Conservation (phyloP, 2,888 invertebrate genomes). For the Brenthis daphne region DNA sequence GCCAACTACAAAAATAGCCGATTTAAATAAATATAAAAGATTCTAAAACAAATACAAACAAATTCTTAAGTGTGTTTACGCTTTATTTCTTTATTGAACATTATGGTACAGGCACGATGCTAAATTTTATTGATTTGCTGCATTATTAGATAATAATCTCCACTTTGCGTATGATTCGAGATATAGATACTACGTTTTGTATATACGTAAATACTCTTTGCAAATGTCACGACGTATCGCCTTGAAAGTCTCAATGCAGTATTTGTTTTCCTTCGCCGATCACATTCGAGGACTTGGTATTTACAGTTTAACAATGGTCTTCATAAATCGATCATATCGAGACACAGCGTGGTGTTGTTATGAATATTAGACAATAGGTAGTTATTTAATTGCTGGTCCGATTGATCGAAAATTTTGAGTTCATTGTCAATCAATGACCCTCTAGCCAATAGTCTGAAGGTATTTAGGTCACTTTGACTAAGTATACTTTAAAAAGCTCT, state of each 20-base stretch:
- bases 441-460: conserved; percentile 47
- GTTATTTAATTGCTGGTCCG: conserved; percentile 32
- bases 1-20: too few species aligned
- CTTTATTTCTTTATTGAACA: conserved; percentile 18
- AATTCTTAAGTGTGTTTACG: too few species aligned
- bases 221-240: conserved; percentile 47
- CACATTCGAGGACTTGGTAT: conserved; percentile 34
- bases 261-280: conserved; percentile 38
- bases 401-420: conserved; percentile 62
- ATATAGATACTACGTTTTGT: conserved; percentile 41
- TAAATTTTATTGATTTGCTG: conserved; percentile 58
- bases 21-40: too few species aligned
- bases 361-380: conserved; percentile 49
- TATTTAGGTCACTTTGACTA: conserved; percentile 59
- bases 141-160: conserved; percentile 62
- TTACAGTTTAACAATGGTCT: conserved; percentile 29
- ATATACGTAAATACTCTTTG: conserved; percentile 30
- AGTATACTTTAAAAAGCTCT: conserved; percentile 49
- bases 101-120: conserved; percentile 36
- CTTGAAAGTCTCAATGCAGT: conserved; percentile 53
- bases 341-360: conserved; percentile 41
- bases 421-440: conserved; percentile 71
- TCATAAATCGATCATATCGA: conserved; percentile 34
- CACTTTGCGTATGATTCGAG: conserved; percentile 42
- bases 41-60: too few species aligned